These are phyloP conservation scores for Drosophila auraria DNA, from an alignment of 1,140 invertebrate species.

Conservation along the genomic window DNA sequence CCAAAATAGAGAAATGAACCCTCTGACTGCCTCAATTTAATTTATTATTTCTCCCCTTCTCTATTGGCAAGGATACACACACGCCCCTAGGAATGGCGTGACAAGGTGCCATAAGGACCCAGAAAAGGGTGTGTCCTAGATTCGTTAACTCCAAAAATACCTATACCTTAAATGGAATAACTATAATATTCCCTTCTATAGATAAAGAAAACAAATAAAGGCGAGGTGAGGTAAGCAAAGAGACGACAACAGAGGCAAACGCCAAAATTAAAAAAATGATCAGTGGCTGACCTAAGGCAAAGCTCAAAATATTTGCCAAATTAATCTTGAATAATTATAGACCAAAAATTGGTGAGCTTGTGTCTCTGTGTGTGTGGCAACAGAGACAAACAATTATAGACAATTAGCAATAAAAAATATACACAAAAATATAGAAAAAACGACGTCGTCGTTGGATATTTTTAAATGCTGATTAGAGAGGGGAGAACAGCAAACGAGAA, in stretches of 20 bases:
- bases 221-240: slow-evolving; percentile 49
- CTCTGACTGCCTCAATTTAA: slow-evolving; percentile 6
- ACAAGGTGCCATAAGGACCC: slow-evolving; percentile 11
- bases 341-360: slow-evolving; percentile 6
- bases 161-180: slow-evolving; percentile 6
- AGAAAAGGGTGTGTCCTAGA: slow-evolving; percentile 14
- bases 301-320: slow-evolving; percentile 52
- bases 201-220: slow-evolving; percentile 26
- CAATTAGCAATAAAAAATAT: slow-evolving; percentile 49
- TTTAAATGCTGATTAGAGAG: slow-evolving; percentile 53
- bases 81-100: slow-evolving; percentile 11
- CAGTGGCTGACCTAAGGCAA: slow-evolving; percentile 36
- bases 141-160: slow-evolving; percentile 9
- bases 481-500: slow-evolving; percentile 6
- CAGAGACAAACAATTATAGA: slow-evolving; percentile 52
- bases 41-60: slow-evolving; percentile 7
- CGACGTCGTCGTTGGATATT: slow-evolving; percentile 36
- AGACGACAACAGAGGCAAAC: slow-evolving; percentile 1
- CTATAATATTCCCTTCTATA: slow-evolving; percentile 10
- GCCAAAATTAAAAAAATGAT: slow-evolving; percentile 8
- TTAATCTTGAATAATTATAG: slow-evolving; percentile 71
- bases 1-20: neutral
- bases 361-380: slow-evolving; percentile 13
- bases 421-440: slow-evolving; percentile 1
- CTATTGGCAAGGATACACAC: neutral